phyloP scores from a whole-genome alignment of 1,140 invertebrate genomes.

The Polyergus mexicanus region DNA sequence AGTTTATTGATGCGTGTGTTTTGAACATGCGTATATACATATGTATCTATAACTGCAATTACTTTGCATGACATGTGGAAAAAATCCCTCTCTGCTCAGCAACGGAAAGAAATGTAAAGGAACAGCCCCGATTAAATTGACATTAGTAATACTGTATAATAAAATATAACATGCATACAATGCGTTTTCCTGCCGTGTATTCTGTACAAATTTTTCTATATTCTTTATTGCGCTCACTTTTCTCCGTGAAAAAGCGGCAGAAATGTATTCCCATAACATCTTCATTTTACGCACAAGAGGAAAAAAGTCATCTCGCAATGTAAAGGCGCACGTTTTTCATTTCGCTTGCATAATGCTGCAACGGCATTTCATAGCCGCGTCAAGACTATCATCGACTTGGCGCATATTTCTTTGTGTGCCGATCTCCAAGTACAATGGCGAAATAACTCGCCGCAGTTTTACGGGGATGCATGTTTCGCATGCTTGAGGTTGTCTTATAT shows the following conservation, averaged over 20 bases:
- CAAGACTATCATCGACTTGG: slow-evolving; percentile 30
- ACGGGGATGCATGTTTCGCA: not conserved
- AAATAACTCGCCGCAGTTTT: slow-evolving; percentile 50
- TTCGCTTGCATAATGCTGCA: slow-evolving; percentile 29
- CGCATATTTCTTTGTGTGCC: slow-evolving; percentile 15
- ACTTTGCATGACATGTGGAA: not conserved
- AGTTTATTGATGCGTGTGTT: not conserved
- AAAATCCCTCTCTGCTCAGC: not conserved
- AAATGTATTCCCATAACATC: slow-evolving; percentile 15
- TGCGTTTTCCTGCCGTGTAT: not conserved
- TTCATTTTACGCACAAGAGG: slow-evolving; percentile 18
- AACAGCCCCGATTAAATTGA: not conserved
- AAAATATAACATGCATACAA: not conserved
- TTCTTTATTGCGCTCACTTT: slow-evolving; percentile 5
- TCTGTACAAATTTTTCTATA: not conserved
- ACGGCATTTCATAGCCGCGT: slow-evolving; percentile 17
- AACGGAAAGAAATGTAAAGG: not conserved
- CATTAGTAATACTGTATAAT: slow-evolving; percentile 7
- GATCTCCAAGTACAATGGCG: slow-evolving; percentile 42
- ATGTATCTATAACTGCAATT: not conserved
- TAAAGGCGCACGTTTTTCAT: slow-evolving; percentile 34
- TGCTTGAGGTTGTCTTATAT: slow-evolving; percentile 9
- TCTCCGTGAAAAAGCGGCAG: not conserved
- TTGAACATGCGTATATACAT: slow-evolving; percentile 8
- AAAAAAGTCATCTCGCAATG: slow-evolving; percentile 35